Base-by-base conservation (phyloP, 2,888 invertebrate species). In the Prenolepis imparis region DNA sequence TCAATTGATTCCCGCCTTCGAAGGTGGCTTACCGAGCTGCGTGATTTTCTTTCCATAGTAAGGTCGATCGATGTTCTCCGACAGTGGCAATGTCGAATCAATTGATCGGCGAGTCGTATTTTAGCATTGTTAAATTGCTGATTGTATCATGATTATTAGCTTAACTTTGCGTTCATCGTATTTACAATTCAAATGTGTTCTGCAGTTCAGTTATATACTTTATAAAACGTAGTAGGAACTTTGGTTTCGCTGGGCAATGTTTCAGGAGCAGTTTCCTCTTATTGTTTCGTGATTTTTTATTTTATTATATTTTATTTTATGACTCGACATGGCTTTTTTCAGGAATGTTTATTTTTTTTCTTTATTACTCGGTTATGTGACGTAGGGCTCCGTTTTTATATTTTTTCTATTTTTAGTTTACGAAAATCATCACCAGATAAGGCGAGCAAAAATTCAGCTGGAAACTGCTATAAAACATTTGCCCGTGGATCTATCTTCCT, bases 211-310 rank as follows among this genome's bases (percentile, higher is more conserved):
- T 93, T 93, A 92, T 90, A 91, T 91, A 92, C 92, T 94, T 95
- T 95, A 95, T 95, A 95, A 95, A 94, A 94, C 93, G 95, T 95
- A 95, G 95, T 96, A 96, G 96, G 96, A 96, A 96, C 96, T 96
- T 96, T 96, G 96, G 96, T 96, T 96, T 96, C 96, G 95, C 95
- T 95, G 95, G 93, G 95, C 94, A 95, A 95, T 94, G 94, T 94
- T 94, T 94, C 92, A 92, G 92, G 88, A 92, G 93, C 94, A 94
- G 93, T 94, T 94, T 94, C 93, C 94, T 93, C 92, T 91, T 89
- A 74, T 81, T 85, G 61, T 68, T 83, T 83, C 21, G 77, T 68
- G 55, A 67, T 41, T 83, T 52, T n/a, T 52, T 36, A 67, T 41
- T 83, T 52, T n/a, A n/a, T 36, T 36, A 3, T 36, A 28, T 52